Conservation (phyloP, 2,888 invertebrate species). For the Drosophila birchii region DNA sequence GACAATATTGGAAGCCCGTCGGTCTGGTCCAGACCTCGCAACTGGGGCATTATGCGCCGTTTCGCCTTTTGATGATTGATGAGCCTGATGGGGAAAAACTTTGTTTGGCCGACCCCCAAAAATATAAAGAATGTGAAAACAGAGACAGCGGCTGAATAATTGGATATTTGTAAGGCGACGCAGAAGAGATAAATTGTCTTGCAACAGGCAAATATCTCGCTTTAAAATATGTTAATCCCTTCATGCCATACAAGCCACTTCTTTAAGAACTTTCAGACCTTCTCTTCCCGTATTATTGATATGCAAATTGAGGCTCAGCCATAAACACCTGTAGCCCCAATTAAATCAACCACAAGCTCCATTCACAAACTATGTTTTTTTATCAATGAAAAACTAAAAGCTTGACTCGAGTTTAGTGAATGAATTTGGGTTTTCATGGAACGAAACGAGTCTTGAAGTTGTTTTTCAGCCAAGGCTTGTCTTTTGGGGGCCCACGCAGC, state of each 20-base stretch:
- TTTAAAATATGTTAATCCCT: constrained; percentile 15
- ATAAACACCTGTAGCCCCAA: constrained; percentile 12
- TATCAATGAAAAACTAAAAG: constrained; percentile 54
- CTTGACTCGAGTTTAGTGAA: constrained; percentile 52
- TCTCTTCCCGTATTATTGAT: constrained; percentile 7
- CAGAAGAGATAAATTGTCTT: constrained; percentile 3
- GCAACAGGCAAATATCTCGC: background rate
- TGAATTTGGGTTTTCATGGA: constrained; percentile 34
- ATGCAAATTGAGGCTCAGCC: background rate
- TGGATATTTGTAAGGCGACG: background rate
- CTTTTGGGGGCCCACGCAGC: constrained; percentile 59
- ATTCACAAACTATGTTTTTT: constrained; percentile 55
- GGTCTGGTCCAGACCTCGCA: constrained; percentile 16
- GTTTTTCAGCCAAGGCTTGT: constrained; percentile 58
- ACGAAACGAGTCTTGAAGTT: constrained; percentile 11
- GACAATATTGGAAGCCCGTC: constrained; percentile 46
- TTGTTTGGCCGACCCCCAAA: background rate
- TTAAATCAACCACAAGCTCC: constrained; percentile 39
- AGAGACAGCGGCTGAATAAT: constrained; percentile 6
- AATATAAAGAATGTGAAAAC: constrained; percentile 2
- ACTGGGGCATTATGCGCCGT: constrained; percentile 31
- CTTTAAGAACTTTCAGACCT: background rate
- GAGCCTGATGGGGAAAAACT: constrained; percentile 26
- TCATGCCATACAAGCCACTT: background rate
- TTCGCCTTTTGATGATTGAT: constrained; percentile 65